Conservation (phyloP, 2,888 invertebrate species). For the Apodemia zela region DNA sequence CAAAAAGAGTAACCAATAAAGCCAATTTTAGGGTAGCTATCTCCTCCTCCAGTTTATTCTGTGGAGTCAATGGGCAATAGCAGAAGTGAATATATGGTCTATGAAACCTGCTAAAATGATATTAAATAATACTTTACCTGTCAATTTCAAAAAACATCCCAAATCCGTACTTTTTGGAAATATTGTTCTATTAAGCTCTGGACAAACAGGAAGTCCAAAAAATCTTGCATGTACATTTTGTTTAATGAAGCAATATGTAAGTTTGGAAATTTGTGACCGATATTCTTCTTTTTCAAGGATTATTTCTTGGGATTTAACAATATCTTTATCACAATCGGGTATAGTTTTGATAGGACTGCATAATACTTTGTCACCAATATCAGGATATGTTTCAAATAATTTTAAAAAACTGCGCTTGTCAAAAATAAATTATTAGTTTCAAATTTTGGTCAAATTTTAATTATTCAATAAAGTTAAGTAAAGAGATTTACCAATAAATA, state of each 20-base stretch:
- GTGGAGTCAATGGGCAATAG: too few relatives aligned
- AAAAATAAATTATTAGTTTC: constrained; percentile 37
- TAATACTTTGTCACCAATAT: constrained; percentile 84
- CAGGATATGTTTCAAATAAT: constrained; percentile 84
- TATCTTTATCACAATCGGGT: constrained; percentile 82
- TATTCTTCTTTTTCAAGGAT: constrained; percentile 65
- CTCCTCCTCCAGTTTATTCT: too few relatives aligned
- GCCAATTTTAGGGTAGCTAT: too few relatives aligned
- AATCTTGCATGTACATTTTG: constrained; percentile 84
- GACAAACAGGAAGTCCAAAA: constrained; percentile 84
- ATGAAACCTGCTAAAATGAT: too few relatives aligned
- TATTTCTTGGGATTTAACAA: constrained; percentile 81
- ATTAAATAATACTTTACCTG: neutral
- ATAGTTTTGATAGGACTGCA: constrained; percentile 82
- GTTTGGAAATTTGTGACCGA: constrained; percentile 46
- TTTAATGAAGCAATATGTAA: constrained; percentile 71
- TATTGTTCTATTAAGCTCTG: constrained; percentile 82
- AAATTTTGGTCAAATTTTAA: neutral
- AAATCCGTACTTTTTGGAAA: constrained; percentile 87
- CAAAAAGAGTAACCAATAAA: too few relatives aligned
- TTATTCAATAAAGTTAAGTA: too few relatives aligned
- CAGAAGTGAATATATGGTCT: too few relatives aligned
- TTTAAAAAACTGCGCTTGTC: constrained; percentile 81
- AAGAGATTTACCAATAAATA: too few relatives aligned
- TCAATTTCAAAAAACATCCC: constrained; percentile 55